Evolutionary conservation across 37 sponge, comb jelly and placozoan species (phyloP).

Genomic region (Axinella damicornis): DNA sequence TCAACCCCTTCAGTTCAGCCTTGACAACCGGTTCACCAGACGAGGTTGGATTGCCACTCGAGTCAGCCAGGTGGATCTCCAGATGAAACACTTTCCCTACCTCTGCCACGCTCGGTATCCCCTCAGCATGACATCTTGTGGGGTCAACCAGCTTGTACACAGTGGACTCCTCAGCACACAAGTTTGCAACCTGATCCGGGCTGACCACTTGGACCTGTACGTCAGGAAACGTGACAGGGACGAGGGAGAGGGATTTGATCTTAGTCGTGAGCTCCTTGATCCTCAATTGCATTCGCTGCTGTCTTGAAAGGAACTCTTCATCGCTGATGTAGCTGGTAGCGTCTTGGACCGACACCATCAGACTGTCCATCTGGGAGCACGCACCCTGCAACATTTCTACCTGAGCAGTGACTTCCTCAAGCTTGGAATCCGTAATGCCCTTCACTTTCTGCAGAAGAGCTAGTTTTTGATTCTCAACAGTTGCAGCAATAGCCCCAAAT

Average conservation of each 20-base stretch:
- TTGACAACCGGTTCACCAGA: too few species aligned
- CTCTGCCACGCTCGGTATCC: neutral
- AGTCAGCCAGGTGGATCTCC: too few species aligned
- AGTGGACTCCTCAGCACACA: neutral
- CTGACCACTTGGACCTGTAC: neutral
- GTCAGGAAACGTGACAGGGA: neutral
- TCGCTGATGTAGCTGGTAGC: too few species aligned
- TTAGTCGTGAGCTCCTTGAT: too few species aligned
- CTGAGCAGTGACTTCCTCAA: neutral
- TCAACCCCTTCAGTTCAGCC: too few species aligned
- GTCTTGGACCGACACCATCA: too few species aligned
- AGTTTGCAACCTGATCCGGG: neutral
- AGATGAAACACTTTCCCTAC: too few species aligned
- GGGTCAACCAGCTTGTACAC: neutral
- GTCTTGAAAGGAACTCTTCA: too few species aligned
- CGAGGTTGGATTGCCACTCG: too few species aligned
- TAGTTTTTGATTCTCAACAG: neutral
- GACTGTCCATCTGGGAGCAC: too few species aligned
- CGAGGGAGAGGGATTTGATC: neutral
- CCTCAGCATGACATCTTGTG: neutral
- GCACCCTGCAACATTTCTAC: neutral
- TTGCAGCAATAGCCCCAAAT: neutral
- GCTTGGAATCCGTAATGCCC: neutral
- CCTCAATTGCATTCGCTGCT: too few species aligned
- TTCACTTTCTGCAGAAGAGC: too few species aligned